A percentile compares a stretch with the other conserved stretches of the same genome.
phyloP scores from a whole-genome alignment of 2,113 vertebrate genomes.

The Chrysemys picta region DNA sequence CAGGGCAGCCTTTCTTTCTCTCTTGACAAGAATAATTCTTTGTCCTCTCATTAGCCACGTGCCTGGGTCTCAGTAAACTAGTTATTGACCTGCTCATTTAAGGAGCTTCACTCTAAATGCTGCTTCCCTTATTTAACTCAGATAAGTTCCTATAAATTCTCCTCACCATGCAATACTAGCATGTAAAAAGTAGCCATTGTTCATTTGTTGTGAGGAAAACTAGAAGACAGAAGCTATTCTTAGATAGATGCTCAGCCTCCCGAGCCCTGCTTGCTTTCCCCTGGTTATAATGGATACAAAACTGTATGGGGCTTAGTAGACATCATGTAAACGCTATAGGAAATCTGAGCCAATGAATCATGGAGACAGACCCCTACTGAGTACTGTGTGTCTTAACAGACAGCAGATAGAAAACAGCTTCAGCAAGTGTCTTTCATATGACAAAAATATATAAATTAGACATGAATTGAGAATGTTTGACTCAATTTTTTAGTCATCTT shows the following conservation, averaged over 20 bases:
- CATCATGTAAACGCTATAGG: constrained; percentile 84
- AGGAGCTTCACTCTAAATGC: constrained; percentile 79
- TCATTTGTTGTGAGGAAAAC: constrained; percentile 79
- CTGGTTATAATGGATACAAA: constrained; percentile 85
- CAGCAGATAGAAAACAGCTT: constrained; percentile 82
- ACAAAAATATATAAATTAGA: constrained; percentile 77
- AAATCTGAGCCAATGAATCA: constrained; percentile 85
- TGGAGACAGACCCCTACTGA: constrained; percentile 80
- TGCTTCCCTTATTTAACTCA: constrained; percentile 83
- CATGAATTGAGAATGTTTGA: constrained; percentile 75
- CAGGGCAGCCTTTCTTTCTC: constrained; percentile 77
- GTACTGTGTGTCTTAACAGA: constrained; percentile 82
- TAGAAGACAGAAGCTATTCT: constrained; percentile 76
- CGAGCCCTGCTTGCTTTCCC: constrained; percentile 79
- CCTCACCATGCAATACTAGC: constrained; percentile 61
- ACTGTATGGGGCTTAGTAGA: constrained; percentile 82
- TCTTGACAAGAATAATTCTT: constrained; percentile 85
- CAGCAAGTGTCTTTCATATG: constrained; percentile 78
- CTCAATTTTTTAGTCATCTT: constrained; percentile 50
- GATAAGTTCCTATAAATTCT: constrained; percentile 77
- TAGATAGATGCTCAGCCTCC: constrained; percentile 78
- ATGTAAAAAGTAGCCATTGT: constrained; percentile 76
- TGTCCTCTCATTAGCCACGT: constrained; percentile 83
- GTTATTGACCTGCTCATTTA: constrained; percentile 85
- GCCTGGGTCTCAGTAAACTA: constrained; percentile 82